These are phyloP conservation scores for Notechis scutatus DNA, from an alignment of 2,113 vertebrate species.

Conservation along the genomic window DNA sequence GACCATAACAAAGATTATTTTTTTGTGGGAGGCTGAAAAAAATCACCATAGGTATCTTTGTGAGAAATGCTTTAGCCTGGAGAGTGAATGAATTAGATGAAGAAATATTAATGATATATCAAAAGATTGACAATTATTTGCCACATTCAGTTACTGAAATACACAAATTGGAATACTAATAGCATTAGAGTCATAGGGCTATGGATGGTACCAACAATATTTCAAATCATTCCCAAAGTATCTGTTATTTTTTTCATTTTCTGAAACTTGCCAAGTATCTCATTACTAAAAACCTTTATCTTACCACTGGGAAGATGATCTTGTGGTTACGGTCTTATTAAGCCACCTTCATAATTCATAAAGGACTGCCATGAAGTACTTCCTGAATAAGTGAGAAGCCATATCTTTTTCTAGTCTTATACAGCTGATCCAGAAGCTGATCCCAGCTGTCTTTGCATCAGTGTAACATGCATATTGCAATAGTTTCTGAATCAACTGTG, in stretches of 20 bases:
- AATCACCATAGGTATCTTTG: not conserved
- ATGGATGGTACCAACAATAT: not conserved
- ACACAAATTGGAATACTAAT: not conserved
- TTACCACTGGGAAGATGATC: not conserved
- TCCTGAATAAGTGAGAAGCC: not conserved
- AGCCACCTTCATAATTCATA: not conserved
- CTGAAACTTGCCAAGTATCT: not conserved
- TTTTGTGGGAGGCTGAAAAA: not conserved
- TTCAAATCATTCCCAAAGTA: not conserved
- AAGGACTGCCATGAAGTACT: not conserved
- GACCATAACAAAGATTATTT: not conserved
- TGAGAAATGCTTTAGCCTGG: not conserved
- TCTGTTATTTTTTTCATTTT: not conserved
- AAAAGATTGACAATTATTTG: not conserved
- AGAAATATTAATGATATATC: not conserved
- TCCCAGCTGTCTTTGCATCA: not conserved
- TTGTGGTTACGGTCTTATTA: not conserved
- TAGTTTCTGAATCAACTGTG: not conserved
- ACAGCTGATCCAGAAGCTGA: not conserved
- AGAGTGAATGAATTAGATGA: not conserved
- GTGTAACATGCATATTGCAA: not conserved
- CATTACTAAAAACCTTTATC: not conserved
- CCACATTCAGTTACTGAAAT: not conserved
- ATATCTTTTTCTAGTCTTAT: not conserved
- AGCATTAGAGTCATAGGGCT: not conserved